Evolutionary conservation across 1,140 invertebrate species (phyloP), one percentile per base, ranked within the genome.

Genomic region (Tetragonula clypearis): DNA sequence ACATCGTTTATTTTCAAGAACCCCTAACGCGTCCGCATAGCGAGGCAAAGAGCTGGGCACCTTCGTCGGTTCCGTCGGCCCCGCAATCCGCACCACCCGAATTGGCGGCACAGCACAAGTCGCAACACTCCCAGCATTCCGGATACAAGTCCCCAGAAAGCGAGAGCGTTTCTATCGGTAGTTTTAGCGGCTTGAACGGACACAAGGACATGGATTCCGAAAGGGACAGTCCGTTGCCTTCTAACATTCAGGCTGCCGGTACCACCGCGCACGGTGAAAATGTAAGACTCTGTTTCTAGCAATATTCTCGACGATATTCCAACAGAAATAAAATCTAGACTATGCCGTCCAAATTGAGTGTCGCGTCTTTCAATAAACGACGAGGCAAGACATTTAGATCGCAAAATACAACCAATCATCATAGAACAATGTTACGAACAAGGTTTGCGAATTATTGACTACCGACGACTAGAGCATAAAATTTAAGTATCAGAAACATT

Each of bases 11-110:
- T 74, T 69, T 80, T 49, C 0, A 53, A 82, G 94, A 95, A 82
- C 94, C 93, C 56, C 94, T 95, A 65, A 96, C 95, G 87, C 95
- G 96, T 93, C 96, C 96, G 80, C 96, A 97, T 92, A 97, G 96
- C 92, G 96, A 97, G 95, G 96, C 96, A 66, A 97, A 97, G 91
- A 96, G 95, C 77, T 96, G 96, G 95, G 96, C 95, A 85, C 96
- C 96, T 81, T 95, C 96, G 71, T 96, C 96, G 87, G 93, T 96
- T 88, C 96, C 96, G 78, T 96, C 96, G 79, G 95, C 96, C 78
- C 96, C 96, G 80, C 96, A 96, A 90, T 97, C 96, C 79, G 96
- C 96, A 87, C 96, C 96, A 68, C 96, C 96, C 82, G 96, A 97
- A 92, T 94, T 96, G 90, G 94, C 95, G 85, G 95, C 96, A 87